A percentile compares a stretch with the other conserved stretches of the same genome.
phyloP scores from a whole-genome alignment of 2,113 vertebrate species.

The Chitala chitala region DNA sequence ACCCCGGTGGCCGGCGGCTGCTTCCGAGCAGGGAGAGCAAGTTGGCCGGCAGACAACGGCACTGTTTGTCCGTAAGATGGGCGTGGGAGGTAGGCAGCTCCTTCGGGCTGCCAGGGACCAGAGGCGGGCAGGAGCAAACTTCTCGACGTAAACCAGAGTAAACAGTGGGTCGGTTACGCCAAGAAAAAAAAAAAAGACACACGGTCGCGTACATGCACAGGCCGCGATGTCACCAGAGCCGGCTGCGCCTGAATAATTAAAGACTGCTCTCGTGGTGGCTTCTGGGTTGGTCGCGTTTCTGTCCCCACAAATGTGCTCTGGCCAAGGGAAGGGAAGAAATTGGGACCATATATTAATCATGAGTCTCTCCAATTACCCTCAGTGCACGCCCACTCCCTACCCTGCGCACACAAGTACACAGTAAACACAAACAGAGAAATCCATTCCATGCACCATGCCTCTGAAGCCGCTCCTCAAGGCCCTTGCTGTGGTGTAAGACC shows the following conservation, averaged over 20 bases:
- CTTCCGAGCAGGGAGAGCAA: neutral
- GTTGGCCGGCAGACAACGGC: neutral
- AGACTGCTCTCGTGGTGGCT: neutral
- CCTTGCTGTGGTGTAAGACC: neutral
- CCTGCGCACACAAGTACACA: neutral
- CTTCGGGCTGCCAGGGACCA: neutral
- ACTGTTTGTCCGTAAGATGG: neutral
- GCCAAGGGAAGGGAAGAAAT: neutral
- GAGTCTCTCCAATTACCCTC: neutral
- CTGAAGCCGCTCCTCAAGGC: neutral
- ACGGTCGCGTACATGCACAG: neutral
- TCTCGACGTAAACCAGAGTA: neutral
- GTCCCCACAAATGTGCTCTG: neutral
- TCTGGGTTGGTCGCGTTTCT: neutral
- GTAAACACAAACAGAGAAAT: constrained; percentile 8
- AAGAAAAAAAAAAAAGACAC: neutral
- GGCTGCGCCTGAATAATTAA: constrained; percentile 12
- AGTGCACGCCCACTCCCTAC: neutral
- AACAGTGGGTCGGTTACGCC: neutral
- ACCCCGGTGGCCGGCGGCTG: neutral
- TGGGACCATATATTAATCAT: neutral
- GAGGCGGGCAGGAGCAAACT: neutral
- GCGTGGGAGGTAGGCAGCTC: neutral
- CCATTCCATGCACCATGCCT: neutral
- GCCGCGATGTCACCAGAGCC: neutral